Evolutionary conservation across 2,888 invertebrate genomes (phyloP), one percentile per base, ranked within the genome.

Genomic region (Hydrotaea cyrtoneurina): DNA sequence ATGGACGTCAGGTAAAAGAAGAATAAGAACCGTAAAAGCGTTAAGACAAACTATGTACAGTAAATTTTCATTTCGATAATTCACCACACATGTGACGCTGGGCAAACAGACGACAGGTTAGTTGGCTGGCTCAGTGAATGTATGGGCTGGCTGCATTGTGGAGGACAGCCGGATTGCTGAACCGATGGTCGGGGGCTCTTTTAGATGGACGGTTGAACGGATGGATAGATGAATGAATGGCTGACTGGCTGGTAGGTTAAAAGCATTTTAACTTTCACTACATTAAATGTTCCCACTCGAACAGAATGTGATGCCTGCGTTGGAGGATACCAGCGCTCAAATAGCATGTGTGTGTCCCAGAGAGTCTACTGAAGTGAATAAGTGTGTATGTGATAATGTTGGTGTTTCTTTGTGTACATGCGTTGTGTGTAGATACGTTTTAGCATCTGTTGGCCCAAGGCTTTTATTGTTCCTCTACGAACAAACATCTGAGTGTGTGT

Each of bases 21-120:
- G n/a, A 50, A 43, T 43, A 43, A 31, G 3, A 8, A 10, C 39
- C 3, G 39, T 39, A 39, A 39, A 39, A 4, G 39, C 39, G 50
- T 59, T 23, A 59, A 59, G 59, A 59, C 21, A 59, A 59, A 59
- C 59, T 59, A 59, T 23, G 23, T 64, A n/a, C 10, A 73, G 75
- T 80, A 75, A 71, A 69, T 36, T 80, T 59, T 62, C 71, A 72
- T 71, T 71, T 59, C 31, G 13, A 78, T 78, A 69, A 69, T 46
- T 46, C 69, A 39, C 23, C 46, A 23, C 46, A 69, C 21, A 43
- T 69, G 69, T 23, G 71, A 31, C 71, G 17, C 26, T 53, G 21
- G 31, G 71, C 26, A 71, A 53, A 71, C 71, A 71, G n/a, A 59
- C 26, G 59, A 53, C 71, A 71, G 53, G 71, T 71, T 71, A 53